A percentile compares a stretch with the other conserved stretches of the same genome.
Evolutionary conservation across 2,888 invertebrate species (phyloP).

Genomic region (Cactoblastis cactorum): DNA sequence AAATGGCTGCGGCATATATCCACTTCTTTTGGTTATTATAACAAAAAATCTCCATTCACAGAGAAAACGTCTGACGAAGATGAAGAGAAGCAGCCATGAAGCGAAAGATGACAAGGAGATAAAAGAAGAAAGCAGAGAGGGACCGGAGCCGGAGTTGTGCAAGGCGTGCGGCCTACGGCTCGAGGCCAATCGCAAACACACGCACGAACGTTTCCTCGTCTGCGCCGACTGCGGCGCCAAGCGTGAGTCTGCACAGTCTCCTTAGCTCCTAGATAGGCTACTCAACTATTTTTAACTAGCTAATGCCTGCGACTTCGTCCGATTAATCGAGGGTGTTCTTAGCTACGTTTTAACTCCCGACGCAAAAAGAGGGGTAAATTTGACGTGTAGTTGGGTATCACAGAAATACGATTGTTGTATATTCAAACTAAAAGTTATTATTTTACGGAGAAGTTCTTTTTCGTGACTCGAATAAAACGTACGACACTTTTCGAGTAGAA

Average conservation of each 20-base stretch:
- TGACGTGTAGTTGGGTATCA: too few relatives aligned
- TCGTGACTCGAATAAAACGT: too few relatives aligned
- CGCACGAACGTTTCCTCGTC: conserved; percentile 80
- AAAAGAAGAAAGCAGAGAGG: conserved; percentile 27
- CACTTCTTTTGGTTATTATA: not conserved
- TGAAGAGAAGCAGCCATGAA: conserved; percentile 61
- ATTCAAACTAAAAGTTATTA: too few relatives aligned
- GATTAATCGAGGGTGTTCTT: not conserved
- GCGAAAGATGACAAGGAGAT: conserved; percentile 23
- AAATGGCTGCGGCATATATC: too few relatives aligned
- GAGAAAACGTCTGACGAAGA: conserved; percentile 66
- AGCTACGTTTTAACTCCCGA: too few relatives aligned
- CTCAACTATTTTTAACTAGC: too few relatives aligned
- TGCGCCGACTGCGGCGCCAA: conserved; percentile 79
- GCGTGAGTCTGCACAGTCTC: conserved; percentile 51
- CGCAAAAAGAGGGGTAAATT: too few relatives aligned
- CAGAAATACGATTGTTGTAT: too few relatives aligned
- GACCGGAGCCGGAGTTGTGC: conserved; percentile 68
- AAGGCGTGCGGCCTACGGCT: conserved; percentile 78
- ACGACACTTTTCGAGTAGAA: too few relatives aligned
- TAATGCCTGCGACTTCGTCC: too few relatives aligned
- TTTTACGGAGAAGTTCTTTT: too few relatives aligned
- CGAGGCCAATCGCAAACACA: conserved; percentile 77
- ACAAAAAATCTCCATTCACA: conserved; percentile 28
- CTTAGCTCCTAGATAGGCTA: too few relatives aligned